Evolutionary conservation across 2,113 vertebrate genomes (phyloP).

Genomic region (Camelus bactrianus): DNA sequence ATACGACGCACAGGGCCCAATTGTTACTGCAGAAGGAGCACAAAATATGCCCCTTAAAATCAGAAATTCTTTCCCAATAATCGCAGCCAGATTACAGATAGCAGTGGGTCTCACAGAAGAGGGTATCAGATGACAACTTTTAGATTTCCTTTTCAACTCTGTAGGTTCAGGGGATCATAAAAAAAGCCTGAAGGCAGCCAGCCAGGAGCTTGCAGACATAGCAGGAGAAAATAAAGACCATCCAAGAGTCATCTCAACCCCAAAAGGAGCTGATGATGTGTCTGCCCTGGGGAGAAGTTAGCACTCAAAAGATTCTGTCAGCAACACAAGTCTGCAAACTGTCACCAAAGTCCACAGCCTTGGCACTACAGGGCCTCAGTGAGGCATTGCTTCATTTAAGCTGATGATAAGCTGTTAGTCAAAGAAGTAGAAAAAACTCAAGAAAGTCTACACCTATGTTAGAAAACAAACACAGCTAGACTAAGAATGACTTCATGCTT

Average conservation of each 20-base stretch:
- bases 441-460: neutral
- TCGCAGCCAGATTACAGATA: neutral
- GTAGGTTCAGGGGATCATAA: neutral
- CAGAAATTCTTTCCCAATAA: neutral
- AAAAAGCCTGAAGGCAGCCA: neutral
- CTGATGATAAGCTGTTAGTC: neutral
- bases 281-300: neutral
- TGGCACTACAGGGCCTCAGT: neutral
- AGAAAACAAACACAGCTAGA: neutral
- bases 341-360: slow-evolving; percentile 13
- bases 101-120: neutral
- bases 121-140: neutral
- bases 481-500: neutral
- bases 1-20: neutral
- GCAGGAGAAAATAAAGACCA: slow-evolving; percentile 32
- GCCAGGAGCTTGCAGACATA: slow-evolving; percentile 15
- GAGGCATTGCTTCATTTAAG: neutral
- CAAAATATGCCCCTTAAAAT: neutral
- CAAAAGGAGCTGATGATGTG: neutral
- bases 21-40: neutral
- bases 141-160: neutral
- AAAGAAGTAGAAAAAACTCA: slow-evolving; percentile 5
- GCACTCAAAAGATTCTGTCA: neutral
- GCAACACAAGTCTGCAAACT: neutral
- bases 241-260: neutral